phyloP scores from a whole-genome alignment of 2,797 vertebrate genomes.

The Centroberyx gerrardi region DNA sequence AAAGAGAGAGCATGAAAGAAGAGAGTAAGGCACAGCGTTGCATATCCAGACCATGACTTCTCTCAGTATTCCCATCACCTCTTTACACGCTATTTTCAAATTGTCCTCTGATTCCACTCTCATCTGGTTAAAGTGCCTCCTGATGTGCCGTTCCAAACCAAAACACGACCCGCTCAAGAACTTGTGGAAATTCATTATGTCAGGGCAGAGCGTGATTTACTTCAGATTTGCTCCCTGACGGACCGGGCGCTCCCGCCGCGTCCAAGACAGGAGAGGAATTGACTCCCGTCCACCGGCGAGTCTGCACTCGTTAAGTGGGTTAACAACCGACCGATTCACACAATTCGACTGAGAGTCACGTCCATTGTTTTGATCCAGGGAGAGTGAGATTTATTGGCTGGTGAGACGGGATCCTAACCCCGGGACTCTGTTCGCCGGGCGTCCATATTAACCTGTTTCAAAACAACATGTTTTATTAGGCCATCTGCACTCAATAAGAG shows the following conservation, averaged over 20 bases:
- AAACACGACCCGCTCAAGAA: slow-evolving; percentile 1
- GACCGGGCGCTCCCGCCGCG: not conserved
- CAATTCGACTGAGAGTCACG: slow-evolving; percentile 4
- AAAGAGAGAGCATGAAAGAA: not conserved
- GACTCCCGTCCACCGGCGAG: not conserved
- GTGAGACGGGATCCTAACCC: slow-evolving; percentile 21
- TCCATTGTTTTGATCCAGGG: slow-evolving; percentile 29
- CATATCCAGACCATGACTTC: too few species aligned
- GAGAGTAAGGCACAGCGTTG: too few species aligned
- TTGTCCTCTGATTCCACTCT: not conserved
- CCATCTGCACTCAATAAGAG: slow-evolving; percentile 65
- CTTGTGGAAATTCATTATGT: not conserved
- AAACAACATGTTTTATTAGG: slow-evolving; percentile 69
- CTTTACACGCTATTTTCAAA: not conserved
- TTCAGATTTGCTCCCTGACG: not conserved
- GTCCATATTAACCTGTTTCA: slow-evolving; percentile 61
- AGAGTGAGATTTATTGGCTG: slow-evolving; percentile 36
- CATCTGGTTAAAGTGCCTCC: not conserved
- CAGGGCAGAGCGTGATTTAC: not conserved
- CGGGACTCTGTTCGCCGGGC: slow-evolving; percentile 20
- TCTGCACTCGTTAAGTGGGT: slow-evolving; percentile 9
- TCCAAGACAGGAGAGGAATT: not conserved
- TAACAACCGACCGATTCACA: not conserved
- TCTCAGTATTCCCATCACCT: not conserved
- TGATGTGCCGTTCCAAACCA: not conserved